Conservation (phyloP, 2,888 invertebrate species). For the Gisinianus flammeolus region DNA sequence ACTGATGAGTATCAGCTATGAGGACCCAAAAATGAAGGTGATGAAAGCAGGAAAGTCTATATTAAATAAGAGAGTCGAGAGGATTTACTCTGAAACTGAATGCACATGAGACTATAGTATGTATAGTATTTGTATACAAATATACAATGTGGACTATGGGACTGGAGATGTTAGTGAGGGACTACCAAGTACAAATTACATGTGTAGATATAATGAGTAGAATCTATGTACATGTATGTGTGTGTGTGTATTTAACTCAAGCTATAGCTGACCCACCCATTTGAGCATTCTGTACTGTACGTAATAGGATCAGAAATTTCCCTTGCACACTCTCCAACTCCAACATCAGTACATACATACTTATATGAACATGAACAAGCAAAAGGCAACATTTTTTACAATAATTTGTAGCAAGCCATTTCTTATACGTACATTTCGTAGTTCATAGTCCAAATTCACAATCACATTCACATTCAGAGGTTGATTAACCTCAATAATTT, state of each 20-base stretch:
- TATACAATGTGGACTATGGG: too few species aligned
- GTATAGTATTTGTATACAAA: too few species aligned
- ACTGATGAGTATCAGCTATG: not conserved
- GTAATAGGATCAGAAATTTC: conserved; percentile 33
- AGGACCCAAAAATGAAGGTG: not conserved
- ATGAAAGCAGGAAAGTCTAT: not conserved
- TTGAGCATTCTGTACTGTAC: not conserved
- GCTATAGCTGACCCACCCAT: conserved; percentile 3
- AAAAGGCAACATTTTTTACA: not conserved
- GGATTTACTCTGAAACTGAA: not conserved
- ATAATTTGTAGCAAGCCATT: too few species aligned
- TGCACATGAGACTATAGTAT: too few species aligned
- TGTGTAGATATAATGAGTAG: too few species aligned
- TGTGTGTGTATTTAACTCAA: not conserved
- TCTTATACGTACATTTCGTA: too few species aligned
- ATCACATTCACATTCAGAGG: too few species aligned
- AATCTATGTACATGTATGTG: not conserved
- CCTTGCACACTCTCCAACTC: not conserved
- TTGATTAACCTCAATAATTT: too few species aligned
- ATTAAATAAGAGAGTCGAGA: not conserved
- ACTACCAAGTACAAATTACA: too few species aligned
- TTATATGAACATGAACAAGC: not conserved
- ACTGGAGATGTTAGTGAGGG: too few species aligned
- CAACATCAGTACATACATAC: not conserved
- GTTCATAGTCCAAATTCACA: too few species aligned